Base-by-base conservation (phyloP, 1,140 invertebrate species). In the Delia radicum region DNA sequence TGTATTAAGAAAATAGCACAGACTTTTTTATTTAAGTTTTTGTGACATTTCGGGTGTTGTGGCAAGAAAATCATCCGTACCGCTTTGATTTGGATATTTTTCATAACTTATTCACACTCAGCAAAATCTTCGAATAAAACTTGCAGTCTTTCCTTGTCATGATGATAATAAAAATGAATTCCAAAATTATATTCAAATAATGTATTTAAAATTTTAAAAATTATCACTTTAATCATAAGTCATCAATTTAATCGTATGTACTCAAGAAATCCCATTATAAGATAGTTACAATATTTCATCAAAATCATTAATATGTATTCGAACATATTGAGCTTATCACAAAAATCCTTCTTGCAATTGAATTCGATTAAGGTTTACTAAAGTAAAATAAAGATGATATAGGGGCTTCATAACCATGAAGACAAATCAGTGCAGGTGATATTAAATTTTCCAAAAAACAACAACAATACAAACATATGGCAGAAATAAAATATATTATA, bases 281-380 rank as follows among this genome's bases (percentile, higher is more conserved):
- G 15, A 24, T 8, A n/a, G n/a, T n/a, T n/a, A 69, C 48, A 55
- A 24, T 55, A 21, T 42, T 42, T 42, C 37, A 42, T 42, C 37
- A 42, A 42, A 2, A 42, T 15, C 37, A 15, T 42, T 15, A 42
- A 42, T 42, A 42, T 42, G 6, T 42, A 42, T 42, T 10, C 1
- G 37, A 42, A 26, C 62, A 65, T 65, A 65, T 65, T n/a, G n/a
- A n/a, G 18, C n/a, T 37, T 33, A 33, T 31, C 29, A 37, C 33
- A 69, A n/a, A 69, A 69, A 69, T 37, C 65, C 65, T 69, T 18
- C 65, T 69, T 69, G n/a, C n/a, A 69, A 69, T 69, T 69, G 65
- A 33, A 69, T 69, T 69, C 65, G 29, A 33, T 69, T 69, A 69
- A 33, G 65, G 18, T 33, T 69, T 33, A 69, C n/a, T 33, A 69